Conservation (phyloP, 2,888 invertebrate genomes). For the Euplagia quadripunctaria region DNA sequence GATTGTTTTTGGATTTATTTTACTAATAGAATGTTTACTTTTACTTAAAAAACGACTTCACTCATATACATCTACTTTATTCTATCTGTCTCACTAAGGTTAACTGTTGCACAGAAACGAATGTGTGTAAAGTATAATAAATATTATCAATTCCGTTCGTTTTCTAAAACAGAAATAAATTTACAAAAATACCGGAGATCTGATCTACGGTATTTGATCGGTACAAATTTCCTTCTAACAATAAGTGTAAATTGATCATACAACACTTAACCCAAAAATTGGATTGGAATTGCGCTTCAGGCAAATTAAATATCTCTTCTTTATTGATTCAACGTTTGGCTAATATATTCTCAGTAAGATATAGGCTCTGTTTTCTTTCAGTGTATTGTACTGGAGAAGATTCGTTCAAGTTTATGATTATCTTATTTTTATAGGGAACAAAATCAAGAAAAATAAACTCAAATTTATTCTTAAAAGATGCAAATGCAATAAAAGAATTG, state of each 20-base stretch:
- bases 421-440: background rate
- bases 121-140: background rate
- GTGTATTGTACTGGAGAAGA: background rate
- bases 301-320: background rate
- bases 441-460: background rate
- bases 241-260: background rate
- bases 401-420: background rate
- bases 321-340: background rate
- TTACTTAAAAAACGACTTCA: no score
- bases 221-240: background rate
- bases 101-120: background rate
- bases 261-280: constrained; percentile 4
- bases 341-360: background rate
- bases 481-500: no score
- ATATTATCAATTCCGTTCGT: background rate
- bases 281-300: background rate
- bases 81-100: background rate
- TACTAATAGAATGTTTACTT: no score
- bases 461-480: no score
- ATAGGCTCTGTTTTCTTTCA: background rate
- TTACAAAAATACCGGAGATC: background rate
- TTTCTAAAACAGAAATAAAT: background rate
- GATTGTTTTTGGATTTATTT: no score
- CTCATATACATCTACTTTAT: background rate
- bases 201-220: background rate